Percentiles rank a stretch among this genome's conserved stretches.
Evolutionary conservation across 2,797 vertebrate genomes (phyloP).

Genomic region (Melanotaenia parkinsoni): DNA sequence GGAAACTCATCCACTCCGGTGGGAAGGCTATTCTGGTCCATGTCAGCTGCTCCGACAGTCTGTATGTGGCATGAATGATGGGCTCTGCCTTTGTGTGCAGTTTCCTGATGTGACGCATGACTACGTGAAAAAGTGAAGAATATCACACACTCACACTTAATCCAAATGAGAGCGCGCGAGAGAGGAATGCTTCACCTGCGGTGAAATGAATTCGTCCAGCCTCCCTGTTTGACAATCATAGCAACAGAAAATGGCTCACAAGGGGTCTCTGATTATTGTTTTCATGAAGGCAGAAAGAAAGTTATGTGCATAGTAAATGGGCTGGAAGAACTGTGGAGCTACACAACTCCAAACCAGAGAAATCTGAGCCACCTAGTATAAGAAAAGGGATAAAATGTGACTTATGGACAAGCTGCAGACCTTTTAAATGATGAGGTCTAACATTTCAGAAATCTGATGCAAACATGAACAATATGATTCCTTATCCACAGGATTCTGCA

Average conservation of each 20-base stretch:
- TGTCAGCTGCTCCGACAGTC: constrained; percentile 18
- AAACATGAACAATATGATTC: constrained; percentile 9
- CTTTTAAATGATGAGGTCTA: constrained; percentile 16
- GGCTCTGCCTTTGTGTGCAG: constrained; percentile 23
- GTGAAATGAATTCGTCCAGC: constrained; percentile 36
- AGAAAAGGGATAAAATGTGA: no score
- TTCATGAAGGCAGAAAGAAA: constrained; percentile 27
- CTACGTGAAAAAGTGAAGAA: constrained; percentile 35
- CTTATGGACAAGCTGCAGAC: neutral
- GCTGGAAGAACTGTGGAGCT: constrained; percentile 5
- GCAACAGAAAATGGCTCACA: constrained; percentile 35
- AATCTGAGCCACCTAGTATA: no score
- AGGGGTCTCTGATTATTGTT: constrained; percentile 53
- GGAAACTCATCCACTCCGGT: constrained; percentile 30
- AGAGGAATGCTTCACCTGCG: constrained; percentile 39
- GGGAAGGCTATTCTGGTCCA: constrained; percentile 30
- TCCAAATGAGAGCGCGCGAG: constrained; percentile 46
- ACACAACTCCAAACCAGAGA: neutral
- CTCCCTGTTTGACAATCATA: constrained; percentile 43
- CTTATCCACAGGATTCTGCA: constrained; percentile 15
- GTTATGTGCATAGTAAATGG: constrained; percentile 26
- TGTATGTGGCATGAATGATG: constrained; percentile 24
- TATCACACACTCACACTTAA: constrained; percentile 36
- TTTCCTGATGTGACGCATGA: constrained; percentile 28
- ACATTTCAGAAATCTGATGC: constrained; percentile 13